Conservation (phyloP, 1,140 invertebrate genomes). For the Drosophila insularis region DNA sequence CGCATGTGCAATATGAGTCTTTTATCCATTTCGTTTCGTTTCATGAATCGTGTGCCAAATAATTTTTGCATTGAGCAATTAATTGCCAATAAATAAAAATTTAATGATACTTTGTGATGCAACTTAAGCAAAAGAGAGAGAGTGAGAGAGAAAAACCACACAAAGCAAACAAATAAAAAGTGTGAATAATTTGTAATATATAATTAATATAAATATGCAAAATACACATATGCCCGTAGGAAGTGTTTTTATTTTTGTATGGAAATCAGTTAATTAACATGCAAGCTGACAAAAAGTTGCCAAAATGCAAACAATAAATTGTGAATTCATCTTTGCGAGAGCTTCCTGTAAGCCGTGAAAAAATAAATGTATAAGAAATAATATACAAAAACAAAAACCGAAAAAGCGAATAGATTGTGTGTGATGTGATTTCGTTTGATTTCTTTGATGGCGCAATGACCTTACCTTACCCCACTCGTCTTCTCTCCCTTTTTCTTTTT, state of each 20-base stretch:
- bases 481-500: background rate
- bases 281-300: constrained; percentile 28
- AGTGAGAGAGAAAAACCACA: background rate
- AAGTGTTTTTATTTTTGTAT: constrained; percentile 42
- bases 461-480: constrained; percentile 20
- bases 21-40: constrained; percentile 3
- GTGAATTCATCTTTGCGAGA: background rate
- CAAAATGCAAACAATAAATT: constrained; percentile 33
- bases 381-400: background rate
- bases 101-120: constrained; percentile 8
- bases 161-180: background rate
- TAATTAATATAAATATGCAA: constrained; percentile 49
- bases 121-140: background rate
- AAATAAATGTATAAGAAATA: background rate
- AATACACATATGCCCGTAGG: constrained; percentile 35
- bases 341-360: constrained; percentile 32
- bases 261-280: constrained; percentile 42
- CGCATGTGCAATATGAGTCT: constrained; percentile 48
- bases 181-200: constrained; percentile 22
- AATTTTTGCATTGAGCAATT: constrained; percentile 23
- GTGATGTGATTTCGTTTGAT: constrained; percentile 22
- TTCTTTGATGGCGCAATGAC: constrained; percentile 64
- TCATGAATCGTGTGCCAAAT: constrained; percentile 30
- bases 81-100: constrained; percentile 13
- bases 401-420: constrained; percentile 11